Evolutionary conservation across 2,113 vertebrate species (phyloP).

Genomic region (Glareola pratincola): DNA sequence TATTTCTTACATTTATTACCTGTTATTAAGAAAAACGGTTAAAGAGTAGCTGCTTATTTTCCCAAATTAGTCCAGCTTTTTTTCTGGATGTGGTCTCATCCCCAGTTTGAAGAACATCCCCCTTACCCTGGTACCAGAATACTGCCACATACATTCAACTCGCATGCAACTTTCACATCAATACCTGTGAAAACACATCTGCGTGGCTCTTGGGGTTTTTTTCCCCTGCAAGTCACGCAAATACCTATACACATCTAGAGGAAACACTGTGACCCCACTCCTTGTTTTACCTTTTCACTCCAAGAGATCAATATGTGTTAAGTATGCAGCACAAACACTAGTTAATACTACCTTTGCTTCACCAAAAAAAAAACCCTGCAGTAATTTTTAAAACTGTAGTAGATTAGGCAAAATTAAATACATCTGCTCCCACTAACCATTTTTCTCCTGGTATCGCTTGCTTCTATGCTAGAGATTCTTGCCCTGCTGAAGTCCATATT

Average conservation of each 20-base stretch:
- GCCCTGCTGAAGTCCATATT: not conserved
- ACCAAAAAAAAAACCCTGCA: not conserved
- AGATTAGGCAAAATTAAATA: not conserved
- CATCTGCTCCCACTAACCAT: not conserved
- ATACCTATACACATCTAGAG: not conserved
- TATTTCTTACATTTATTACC: constrained; percentile 9
- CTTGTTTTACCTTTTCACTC: not conserved
- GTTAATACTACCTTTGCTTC: not conserved
- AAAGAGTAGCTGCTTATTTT: not conserved
- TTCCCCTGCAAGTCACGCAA: not conserved
- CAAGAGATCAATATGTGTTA: not conserved
- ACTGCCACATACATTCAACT: not conserved
- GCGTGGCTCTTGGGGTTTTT: not conserved
- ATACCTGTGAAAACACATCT: not conserved
- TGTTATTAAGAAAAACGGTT: not conserved
- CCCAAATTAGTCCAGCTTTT: not conserved
- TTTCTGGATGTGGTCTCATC: not conserved
- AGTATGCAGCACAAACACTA: not conserved
- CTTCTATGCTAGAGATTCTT: not conserved
- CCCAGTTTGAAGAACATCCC: not conserved
- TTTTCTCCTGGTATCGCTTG: not conserved
- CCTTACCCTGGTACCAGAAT: not conserved
- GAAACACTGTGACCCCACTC: not conserved
- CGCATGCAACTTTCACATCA: not conserved
- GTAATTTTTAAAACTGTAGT: not conserved